Base-by-base conservation (phyloP, 2,888 invertebrate genomes). In the Calameuta pallipes region DNA sequence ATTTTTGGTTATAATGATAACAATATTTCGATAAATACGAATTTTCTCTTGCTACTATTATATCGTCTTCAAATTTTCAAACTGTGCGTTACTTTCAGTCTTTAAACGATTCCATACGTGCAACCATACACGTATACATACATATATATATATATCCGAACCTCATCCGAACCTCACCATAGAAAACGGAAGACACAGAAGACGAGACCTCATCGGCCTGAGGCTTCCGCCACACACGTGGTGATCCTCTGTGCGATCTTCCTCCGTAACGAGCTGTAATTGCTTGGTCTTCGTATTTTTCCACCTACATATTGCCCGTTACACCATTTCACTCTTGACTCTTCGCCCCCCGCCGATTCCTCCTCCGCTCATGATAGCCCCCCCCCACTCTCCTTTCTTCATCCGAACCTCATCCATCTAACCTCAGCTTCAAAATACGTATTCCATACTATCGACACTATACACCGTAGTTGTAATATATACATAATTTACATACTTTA, bases 221-320 rank as follows among this genome's bases (percentile, higher is more conserved):
- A 76, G 85, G 87, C 83, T 81, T 84, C 82, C 83, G 82, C 84
- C 87, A 84, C 86, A 85, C 85, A 85, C 85, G 84, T 83, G 85
- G 83, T 78, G 84, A 87, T 86, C 81, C 80, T 82, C 79, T 79
- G 81, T 79, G 81, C 82, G 84, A 87, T 86, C 86, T 83, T 83
- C 82, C 82, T 76, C 76, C 75, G 83, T 85, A 85, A 87, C 86
- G 83, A 83, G 85, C 84, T 84, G 83, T 86, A 87, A 87, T 86
- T 87, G 86, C 85, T 82, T 78, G 81, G 82, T 81, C 76, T 81
- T 80, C 73, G 74, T 77, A 83, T 86, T 87, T 87, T 86, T 87
- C 81, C 80, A 83, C 86, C 83, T 82, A 85, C 82, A 83, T 84
- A 82, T 84, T 80, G 33, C 31, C 76, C 73, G 77, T 76, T 74